Conservation (phyloP, 2,888 invertebrate species). For the Amphipyra berbera region DNA sequence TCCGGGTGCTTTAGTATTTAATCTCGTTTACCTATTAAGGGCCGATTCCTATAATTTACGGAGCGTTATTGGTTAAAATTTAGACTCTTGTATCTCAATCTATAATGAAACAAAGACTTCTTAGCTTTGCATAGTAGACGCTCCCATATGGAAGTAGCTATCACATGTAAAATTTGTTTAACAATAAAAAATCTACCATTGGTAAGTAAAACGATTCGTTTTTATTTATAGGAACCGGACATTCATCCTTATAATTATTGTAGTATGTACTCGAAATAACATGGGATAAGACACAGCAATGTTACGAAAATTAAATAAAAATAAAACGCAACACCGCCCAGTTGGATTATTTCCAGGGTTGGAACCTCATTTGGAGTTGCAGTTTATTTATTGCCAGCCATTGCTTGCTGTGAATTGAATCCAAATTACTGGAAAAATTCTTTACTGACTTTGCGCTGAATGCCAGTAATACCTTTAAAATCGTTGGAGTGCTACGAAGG, state of each 20-base stretch:
- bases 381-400: constrained; percentile 82
- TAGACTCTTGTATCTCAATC: no score
- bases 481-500: not conserved
- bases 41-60: no score
- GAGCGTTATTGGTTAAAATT: no score
- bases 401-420: constrained; percentile 82
- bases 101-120: no score
- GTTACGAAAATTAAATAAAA: constrained; percentile 78
- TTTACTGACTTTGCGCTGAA: constrained; percentile 62
- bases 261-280: constrained; percentile 9
- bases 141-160: no score
- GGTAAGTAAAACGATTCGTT: no score
- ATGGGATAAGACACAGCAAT: constrained; percentile 52
- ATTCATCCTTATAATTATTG: not conserved
- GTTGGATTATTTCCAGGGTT: constrained; percentile 84
- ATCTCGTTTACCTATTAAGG: no score
- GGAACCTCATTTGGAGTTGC: constrained; percentile 82
- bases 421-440: constrained; percentile 80
- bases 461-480: constrained; percentile 40
- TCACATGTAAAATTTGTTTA: no score
- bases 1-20: no score
- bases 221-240: no score
- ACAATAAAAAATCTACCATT: no score
- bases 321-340: constrained; percentile 70
- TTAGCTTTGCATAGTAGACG: no score